Evolutionary conservation across 2,888 invertebrate species (phyloP).

Genomic region (Rhodophaea formosa): DNA sequence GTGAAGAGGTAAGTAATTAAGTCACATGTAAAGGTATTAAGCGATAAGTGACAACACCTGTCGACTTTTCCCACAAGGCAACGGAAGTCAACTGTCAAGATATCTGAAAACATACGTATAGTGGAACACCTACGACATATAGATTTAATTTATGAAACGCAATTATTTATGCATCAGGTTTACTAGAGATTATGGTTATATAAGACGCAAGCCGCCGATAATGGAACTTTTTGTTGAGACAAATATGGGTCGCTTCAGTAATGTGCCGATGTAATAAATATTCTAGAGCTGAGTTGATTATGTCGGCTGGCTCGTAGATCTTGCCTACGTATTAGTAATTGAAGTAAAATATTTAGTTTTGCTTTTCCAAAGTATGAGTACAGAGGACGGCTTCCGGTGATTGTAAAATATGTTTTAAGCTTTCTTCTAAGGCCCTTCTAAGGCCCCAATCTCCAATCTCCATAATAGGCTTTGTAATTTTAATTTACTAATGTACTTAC

Average conservation of each 20-base stretch:
- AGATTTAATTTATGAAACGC: constrained; percentile 27
- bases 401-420: too few relatives aligned
- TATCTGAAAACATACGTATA: constrained; percentile 64
- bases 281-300: neutral
- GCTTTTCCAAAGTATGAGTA: too few relatives aligned
- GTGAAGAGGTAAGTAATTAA: constrained; percentile 37
- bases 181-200: constrained; percentile 1
- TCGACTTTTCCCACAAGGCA: constrained; percentile 71
- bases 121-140: constrained; percentile 46
- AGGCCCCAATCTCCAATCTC: too few relatives aligned
- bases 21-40: constrained; percentile 42
- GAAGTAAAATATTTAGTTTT: too few relatives aligned
- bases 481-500: too few relatives aligned
- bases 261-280: neutral
- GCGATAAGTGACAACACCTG: constrained; percentile 73
- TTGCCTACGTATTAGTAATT: too few relatives aligned
- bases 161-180: constrained; percentile 29
- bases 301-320: too few relatives aligned
- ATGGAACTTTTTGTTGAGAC: neutral
- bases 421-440: too few relatives aligned
- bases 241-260: constrained; percentile 1
- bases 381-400: too few relatives aligned
- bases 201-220: neutral
- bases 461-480: too few relatives aligned
- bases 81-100: constrained; percentile 68